Conservation (phyloP, 2,113 vertebrate genomes). For the Gymnogyps californianus region DNA sequence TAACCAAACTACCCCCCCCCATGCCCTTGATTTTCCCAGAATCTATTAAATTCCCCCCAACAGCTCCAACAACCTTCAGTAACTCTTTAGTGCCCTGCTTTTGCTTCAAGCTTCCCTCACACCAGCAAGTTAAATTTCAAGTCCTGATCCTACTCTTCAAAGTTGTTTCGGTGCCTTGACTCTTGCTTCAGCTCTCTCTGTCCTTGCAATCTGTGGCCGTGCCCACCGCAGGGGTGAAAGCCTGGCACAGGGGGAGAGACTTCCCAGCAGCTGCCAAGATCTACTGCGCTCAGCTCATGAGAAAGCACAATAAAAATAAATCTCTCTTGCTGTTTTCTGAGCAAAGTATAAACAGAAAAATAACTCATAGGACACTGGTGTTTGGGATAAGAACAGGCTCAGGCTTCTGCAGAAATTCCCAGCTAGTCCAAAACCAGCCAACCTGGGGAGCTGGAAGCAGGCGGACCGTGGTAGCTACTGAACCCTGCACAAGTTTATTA, state of each 20-base stretch:
- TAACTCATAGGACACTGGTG: background rate
- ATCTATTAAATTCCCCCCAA: background rate
- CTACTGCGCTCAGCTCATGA: background rate
- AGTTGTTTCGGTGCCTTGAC: fast-evolving
- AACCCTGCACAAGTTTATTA: background rate
- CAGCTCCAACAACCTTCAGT: background rate
- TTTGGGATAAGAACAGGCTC: background rate
- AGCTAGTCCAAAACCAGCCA: background rate
- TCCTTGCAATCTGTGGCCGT: background rate
- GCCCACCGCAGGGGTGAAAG: background rate
- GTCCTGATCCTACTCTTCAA: background rate
- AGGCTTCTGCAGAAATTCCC: background rate
- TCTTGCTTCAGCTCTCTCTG: background rate
- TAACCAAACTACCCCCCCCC: background rate
- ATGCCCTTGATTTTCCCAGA: background rate
- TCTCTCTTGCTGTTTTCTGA: background rate
- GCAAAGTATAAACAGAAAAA: background rate
- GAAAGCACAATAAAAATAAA: background rate
- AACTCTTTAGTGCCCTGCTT: background rate
- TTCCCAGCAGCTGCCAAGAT: background rate
- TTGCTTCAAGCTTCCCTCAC: background rate
- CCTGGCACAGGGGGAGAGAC: background rate
- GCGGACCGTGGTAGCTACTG: background rate
- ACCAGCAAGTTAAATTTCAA: background rate
- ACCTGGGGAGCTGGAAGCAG: background rate